These are phyloP conservation scores for Linyphia triangularis DNA, from an alignment of 2,888 invertebrate genomes.

Conservation along the genomic window DNA sequence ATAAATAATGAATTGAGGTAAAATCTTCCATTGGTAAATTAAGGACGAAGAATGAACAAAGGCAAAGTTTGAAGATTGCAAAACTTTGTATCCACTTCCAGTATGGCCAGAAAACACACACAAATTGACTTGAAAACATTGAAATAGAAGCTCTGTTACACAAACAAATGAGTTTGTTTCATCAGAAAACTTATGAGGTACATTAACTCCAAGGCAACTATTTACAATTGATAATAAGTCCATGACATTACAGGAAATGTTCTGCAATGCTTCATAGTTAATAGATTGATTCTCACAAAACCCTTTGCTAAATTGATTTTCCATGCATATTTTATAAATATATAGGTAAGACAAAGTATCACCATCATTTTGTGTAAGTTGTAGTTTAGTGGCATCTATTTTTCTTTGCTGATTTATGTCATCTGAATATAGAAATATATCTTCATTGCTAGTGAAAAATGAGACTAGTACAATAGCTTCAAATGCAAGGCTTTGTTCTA, in stretches of 20 bases:
- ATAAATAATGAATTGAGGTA: conserved; percentile 58
- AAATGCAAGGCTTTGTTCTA: conserved; percentile 51
- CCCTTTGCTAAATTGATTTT: neutral
- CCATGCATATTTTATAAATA: conserved; percentile 41
- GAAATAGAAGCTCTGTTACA: conserved; percentile 45
- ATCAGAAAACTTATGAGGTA: conserved; percentile 29
- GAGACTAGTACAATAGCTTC: conserved; percentile 51
- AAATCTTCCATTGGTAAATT: conserved; percentile 33
- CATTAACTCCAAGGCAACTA: conserved; percentile 17
- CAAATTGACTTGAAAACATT: conserved; percentile 57
- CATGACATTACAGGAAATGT: conserved; percentile 8
- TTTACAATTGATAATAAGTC: conserved; percentile 31
- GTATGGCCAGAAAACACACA: conserved; percentile 64
- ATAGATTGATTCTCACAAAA: conserved; percentile 54
- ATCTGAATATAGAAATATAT: conserved; percentile 23
- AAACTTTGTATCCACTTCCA: conserved; percentile 48
- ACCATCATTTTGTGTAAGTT: conserved; percentile 58
- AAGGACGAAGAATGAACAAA: conserved; percentile 36
- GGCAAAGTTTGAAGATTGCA: conserved; percentile 18
- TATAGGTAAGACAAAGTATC: conserved; percentile 54
- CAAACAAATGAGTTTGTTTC: neutral
- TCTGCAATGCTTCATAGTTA: neutral
- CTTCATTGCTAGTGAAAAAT: conserved; percentile 27
- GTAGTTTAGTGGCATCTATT: conserved; percentile 48
- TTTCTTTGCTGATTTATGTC: conserved; percentile 29